phyloP scores from a whole-genome alignment of 35 echinoderm and acorn worm genomes.

The Heliocidaris tuberculata region DNA sequence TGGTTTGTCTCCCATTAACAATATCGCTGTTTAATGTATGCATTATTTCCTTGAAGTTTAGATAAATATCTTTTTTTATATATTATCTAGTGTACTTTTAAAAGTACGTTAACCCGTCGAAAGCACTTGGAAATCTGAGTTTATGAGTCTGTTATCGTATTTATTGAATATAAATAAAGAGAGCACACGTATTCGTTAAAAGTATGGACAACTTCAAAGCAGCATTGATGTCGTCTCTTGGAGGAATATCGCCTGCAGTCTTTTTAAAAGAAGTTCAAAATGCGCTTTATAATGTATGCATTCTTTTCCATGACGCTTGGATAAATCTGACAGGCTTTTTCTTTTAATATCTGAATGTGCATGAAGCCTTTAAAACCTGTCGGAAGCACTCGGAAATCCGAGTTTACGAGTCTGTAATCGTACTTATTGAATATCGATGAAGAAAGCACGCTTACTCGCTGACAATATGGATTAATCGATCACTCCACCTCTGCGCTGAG shows the following conservation, averaged over 20 bases:
- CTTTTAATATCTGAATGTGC: background rate
- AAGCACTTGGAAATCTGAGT: conserved; percentile 10
- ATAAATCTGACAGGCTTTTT: too few relatives aligned
- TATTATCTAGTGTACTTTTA: too few relatives aligned
- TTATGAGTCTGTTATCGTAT: background rate
- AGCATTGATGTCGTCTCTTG: too few relatives aligned
- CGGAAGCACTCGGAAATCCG: conserved; percentile 7
- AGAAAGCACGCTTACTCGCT: conserved; percentile 27
- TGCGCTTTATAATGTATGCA: too few relatives aligned
- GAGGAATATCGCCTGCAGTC: too few relatives aligned
- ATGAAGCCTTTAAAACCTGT: background rate
- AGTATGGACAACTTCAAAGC: too few relatives aligned
- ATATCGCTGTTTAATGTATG: too few relatives aligned
- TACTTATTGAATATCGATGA: conserved; percentile 31
- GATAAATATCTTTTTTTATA: too few relatives aligned
- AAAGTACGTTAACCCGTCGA: background rate
- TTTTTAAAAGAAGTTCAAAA: too few relatives aligned
- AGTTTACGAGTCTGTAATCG: conserved; percentile 31
- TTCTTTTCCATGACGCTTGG: too few relatives aligned
- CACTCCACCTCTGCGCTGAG: conserved; percentile 7
- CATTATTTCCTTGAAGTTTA: too few relatives aligned
- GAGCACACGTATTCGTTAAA: background rate
- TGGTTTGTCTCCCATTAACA: too few relatives aligned
- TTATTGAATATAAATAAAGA: background rate
- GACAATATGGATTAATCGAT: conserved; percentile 36